Percentiles rank a stretch among this genome's conserved stretches.
Evolutionary conservation across 1,140 invertebrate genomes (phyloP).

Genomic region (Metopolophium dirhodum): DNA sequence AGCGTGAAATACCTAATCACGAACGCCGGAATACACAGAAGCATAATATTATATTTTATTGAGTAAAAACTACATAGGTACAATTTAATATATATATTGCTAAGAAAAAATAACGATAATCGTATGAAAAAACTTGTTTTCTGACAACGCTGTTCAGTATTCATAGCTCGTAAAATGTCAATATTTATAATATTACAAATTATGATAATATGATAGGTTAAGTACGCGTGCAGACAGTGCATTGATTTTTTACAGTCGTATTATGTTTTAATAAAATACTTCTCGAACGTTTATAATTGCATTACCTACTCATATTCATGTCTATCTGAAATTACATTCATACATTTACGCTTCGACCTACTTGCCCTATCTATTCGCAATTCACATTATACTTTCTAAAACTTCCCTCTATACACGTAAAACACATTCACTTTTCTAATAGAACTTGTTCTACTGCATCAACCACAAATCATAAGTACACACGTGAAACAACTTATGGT

Average conservation of each 20-base stretch:
- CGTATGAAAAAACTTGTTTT: background rate
- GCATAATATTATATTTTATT: background rate
- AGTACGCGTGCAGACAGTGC: background rate
- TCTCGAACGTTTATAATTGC: background rate
- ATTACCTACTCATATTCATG: background rate
- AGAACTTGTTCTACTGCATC: background rate
- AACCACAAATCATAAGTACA: background rate
- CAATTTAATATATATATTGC: background rate
- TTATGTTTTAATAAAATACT: background rate
- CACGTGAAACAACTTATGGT: background rate
- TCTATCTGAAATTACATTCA: background rate
- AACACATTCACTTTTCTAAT: constrained; percentile 5
- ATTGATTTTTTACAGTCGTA: background rate
- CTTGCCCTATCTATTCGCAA: background rate
- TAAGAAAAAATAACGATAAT: background rate
- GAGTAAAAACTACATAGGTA: background rate
- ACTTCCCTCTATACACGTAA: background rate
- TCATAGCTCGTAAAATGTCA: background rate
- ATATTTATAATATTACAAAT: background rate
- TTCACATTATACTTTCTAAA: constrained; percentile 2
- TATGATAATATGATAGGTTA: background rate
- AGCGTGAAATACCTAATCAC: too few species aligned
- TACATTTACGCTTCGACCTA: background rate
- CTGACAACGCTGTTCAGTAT: background rate
- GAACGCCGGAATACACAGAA: background rate